These are phyloP conservation scores for Fratercula arctica DNA, from an alignment of 2,797 vertebrate species.

Conservation along the genomic window DNA sequence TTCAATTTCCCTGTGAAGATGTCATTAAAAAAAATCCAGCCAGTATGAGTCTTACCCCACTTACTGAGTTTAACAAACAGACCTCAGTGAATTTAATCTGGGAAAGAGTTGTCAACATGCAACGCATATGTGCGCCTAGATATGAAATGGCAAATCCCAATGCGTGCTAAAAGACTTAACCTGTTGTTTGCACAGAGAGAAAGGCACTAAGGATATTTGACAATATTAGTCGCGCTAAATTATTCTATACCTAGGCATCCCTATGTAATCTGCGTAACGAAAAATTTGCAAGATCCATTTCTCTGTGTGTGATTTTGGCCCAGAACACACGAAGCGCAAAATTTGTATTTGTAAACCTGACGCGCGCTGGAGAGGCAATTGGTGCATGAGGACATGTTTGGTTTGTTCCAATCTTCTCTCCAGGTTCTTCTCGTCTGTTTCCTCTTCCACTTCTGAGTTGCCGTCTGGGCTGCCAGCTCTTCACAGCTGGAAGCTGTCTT, in stretches of 20 bases:
- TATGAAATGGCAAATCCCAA: background rate
- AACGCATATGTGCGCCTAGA: background rate
- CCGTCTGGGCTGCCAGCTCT: background rate
- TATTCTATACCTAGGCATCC: background rate
- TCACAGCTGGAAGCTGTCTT: background rate
- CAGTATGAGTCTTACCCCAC: background rate
- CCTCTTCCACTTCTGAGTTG: background rate
- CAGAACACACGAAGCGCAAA: background rate
- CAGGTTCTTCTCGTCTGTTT: background rate
- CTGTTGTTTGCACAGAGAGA: background rate
- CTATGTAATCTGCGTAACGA: background rate
- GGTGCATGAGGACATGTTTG: background rate
- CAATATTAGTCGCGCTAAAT: background rate
- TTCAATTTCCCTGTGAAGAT: background rate
- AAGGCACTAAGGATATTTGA: background rate
- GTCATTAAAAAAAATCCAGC: background rate
- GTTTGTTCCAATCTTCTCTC: background rate
- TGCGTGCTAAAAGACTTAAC: background rate
- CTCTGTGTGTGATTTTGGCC: background rate
- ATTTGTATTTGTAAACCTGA: background rate
- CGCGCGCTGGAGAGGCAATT: accelerated
- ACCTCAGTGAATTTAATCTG: background rate
- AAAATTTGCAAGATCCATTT: background rate
- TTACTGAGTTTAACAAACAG: background rate
- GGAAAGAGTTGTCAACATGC: background rate